Evolutionary conservation across 30 jellyfish, hydroid and myxozoan species (phyloP).

Genomic region (Turritopsis dohrnii): DNA sequence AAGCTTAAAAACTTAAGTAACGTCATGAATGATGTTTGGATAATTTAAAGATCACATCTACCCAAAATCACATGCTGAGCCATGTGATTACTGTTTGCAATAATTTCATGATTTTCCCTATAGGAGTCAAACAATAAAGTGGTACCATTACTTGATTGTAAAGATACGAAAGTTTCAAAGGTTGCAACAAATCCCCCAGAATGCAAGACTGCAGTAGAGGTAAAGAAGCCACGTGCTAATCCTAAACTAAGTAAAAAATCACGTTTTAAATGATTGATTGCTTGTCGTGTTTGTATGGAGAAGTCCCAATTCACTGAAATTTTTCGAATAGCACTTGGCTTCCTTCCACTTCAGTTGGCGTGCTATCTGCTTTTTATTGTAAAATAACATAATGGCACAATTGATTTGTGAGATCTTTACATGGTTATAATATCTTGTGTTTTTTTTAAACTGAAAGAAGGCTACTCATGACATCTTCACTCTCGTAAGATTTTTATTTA

Average conservation of each 20-base stretch:
- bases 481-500: background rate
- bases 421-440: background rate
- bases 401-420: background rate
- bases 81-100: no score
- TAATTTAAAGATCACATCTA: no score
- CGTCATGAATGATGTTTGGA: no score
- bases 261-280: background rate
- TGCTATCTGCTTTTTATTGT: background rate
- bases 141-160: background rate
- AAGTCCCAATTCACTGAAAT: background rate
- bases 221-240: constrained; percentile 3
- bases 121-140: background rate
- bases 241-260: background rate
- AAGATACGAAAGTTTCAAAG: background rate
- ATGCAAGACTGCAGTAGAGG: background rate
- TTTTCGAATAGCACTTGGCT: background rate
- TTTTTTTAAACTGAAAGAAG: background rate
- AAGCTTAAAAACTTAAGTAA: no score
- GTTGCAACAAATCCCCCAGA: background rate
- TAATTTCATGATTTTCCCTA: background rate
- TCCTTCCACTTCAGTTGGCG: background rate
- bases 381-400: background rate
- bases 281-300: background rate
- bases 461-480: no score
- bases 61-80: no score